phyloP scores from a whole-genome alignment of 2,888 invertebrate genomes.

The Gastrophysa polygoni region DNA sequence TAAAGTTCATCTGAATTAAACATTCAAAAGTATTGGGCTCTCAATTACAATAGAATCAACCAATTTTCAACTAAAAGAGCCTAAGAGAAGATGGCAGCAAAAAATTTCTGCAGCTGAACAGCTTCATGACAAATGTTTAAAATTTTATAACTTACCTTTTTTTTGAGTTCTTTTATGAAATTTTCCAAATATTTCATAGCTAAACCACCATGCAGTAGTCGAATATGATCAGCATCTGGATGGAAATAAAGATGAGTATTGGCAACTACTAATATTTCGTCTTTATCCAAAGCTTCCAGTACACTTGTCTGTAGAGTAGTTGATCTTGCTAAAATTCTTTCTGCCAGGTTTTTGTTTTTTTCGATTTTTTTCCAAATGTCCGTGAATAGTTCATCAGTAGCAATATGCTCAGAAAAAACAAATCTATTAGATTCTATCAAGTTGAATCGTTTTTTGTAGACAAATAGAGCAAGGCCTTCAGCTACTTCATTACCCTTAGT shows the following conservation, averaged over 20 bases:
- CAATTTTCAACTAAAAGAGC: no score
- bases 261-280: conserved; percentile 68
- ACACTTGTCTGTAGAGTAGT: conserved; percentile 70
- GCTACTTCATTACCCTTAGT: conserved; percentile 75
- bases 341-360: conserved; percentile 63
- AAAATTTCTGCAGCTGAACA: no score
- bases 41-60: no score
- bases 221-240: conserved; percentile 87
- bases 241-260: conserved; percentile 96
- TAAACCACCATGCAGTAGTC: conserved; percentile 82
- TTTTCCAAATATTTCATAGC: conserved; percentile 73
- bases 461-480: conserved; percentile 87
- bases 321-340: conserved; percentile 67
- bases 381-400: conserved; percentile 60
- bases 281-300: conserved; percentile 62
- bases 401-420: conserved; percentile 66
- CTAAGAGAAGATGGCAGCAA: no score
- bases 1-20: no score
- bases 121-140: no score
- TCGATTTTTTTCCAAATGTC: conserved; percentile 67
- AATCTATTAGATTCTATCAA: conserved; percentile 61
- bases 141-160: conserved; percentile 47
- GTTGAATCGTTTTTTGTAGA: conserved; percentile 71
- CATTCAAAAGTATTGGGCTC: no score
- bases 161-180: conserved; percentile 58